Evolutionary conservation across 2,113 vertebrate species (phyloP).

Genomic region (Camelus dromedarius): DNA sequence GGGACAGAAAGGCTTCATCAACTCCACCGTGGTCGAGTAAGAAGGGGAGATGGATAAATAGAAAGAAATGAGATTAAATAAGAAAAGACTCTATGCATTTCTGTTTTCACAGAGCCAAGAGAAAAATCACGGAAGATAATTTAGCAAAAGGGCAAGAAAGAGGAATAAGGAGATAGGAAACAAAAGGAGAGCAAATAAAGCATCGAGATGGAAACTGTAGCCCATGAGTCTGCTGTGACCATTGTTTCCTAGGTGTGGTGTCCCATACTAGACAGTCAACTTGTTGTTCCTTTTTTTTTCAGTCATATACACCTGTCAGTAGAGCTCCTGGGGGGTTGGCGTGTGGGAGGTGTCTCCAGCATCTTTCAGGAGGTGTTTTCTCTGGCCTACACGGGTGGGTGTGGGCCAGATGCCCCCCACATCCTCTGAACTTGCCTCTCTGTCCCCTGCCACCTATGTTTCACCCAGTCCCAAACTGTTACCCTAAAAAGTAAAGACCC

Average conservation of each 20-base stretch:
- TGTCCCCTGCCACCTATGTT: not conserved
- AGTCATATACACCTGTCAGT: not conserved
- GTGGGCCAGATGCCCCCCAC: no score
- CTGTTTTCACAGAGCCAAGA: not conserved
- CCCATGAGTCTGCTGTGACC: fast-evolving
- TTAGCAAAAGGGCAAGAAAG: not conserved
- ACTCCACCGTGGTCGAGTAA: not conserved
- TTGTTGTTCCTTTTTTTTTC: not conserved
- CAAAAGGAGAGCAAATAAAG: not conserved
- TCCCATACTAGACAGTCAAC: not conserved
- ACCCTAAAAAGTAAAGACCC: no score
- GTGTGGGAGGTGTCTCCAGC: not conserved
- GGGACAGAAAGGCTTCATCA: not conserved
- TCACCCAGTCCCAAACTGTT: not conserved
- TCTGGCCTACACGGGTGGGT: not conserved
- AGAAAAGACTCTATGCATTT: not conserved
- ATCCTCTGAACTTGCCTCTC: not conserved
- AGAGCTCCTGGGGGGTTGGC: not conserved
- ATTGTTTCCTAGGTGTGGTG: not conserved
- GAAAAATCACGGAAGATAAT: not conserved
- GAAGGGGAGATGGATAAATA: not conserved
- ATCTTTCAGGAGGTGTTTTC: not conserved
- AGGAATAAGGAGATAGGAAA: not conserved
- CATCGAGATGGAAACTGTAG: not conserved
- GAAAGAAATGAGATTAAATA: not conserved